phyloP scores from a whole-genome alignment of 2,113 vertebrate species.

The Chinchilla lanigera region DNA sequence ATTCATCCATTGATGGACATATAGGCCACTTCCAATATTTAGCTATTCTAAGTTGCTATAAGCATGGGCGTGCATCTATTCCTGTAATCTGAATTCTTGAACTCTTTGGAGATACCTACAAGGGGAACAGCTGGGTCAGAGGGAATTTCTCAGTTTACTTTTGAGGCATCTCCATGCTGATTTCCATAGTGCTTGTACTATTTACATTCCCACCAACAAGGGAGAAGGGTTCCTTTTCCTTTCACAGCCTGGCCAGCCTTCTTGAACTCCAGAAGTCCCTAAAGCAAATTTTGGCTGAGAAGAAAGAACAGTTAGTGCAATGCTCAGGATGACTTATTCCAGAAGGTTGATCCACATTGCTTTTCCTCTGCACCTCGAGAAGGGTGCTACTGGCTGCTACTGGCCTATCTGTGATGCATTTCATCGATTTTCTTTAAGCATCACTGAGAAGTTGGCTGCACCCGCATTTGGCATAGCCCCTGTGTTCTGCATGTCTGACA shows the following conservation, averaged over 20 bases:
- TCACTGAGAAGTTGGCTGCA: conserved; percentile 58
- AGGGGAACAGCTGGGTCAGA: background rate
- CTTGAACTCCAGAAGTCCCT: background rate
- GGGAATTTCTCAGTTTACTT: background rate
- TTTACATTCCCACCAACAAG: background rate
- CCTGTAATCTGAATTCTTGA: background rate
- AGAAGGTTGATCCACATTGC: background rate
- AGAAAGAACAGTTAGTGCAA: background rate
- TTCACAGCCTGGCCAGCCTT: fast-evolving
- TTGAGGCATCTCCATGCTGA: background rate
- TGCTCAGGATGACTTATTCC: background rate
- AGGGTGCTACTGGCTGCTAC: conserved; percentile 41
- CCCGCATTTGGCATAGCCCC: conserved; percentile 49
- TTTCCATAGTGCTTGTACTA: too few relatives aligned
- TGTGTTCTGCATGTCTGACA: background rate
- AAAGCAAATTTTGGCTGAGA: background rate
- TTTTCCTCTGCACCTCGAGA: background rate
- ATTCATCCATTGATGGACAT: background rate
- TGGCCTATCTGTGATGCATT: background rate
- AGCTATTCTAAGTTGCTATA: background rate
- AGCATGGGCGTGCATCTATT: background rate
- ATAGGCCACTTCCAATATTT: background rate
- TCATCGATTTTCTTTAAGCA: background rate
- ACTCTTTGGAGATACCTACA: background rate
- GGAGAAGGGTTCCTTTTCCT: background rate